Base-by-base conservation (phyloP, 2,113 vertebrate species). In the Pimephales promelas region DNA sequence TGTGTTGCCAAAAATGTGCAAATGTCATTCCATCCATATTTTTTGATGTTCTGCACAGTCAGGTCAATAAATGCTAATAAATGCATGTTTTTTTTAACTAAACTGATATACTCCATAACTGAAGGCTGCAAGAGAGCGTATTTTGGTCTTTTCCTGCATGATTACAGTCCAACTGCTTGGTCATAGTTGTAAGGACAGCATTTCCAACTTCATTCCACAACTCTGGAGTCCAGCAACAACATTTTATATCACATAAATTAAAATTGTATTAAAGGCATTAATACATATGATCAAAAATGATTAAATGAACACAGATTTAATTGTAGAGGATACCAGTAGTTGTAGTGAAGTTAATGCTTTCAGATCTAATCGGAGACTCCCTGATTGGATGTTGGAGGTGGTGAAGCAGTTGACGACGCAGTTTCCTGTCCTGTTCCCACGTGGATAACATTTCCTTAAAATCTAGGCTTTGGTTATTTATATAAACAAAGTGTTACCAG, bases 241-340 rank as follows among this genome's bases (percentile, higher is more conserved):
- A 62, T 47, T 26, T 36, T 73, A 26, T 43, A 54, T 71, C 70
- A 85, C 75, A 76, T 22, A 1, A 18, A 28, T 73, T 49, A 1
- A 18, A 28, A 49, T 49, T 26, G 6, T 28, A 28, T 28, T 26
- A 11, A 73, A 8, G 3, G 49, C 6, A 49, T 28, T 64, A 66
- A 40, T 70, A 70, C 40, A 22, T 36, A 40, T 22, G 10, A 10
- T 45, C 18, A 61, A 76, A 59, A 68, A 59, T 49, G 54, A 54
- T 64, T 87, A 85, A 88, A 81, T 86, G 84, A 83, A 89, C 79
- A 85, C 86, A 83, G 71, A n/a, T n/a, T n/a, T n/a, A n/a, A n/a
- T n/a, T n/a, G n/a, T 68, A 72, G 72, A 79, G 18, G 20, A 64
- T 85, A 20, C 26, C 7, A 64, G 14, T n/a, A 31, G 56, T 36